phyloP scores from a whole-genome alignment of 2,888 invertebrate species.

The Drosophila meridiana region DNA sequence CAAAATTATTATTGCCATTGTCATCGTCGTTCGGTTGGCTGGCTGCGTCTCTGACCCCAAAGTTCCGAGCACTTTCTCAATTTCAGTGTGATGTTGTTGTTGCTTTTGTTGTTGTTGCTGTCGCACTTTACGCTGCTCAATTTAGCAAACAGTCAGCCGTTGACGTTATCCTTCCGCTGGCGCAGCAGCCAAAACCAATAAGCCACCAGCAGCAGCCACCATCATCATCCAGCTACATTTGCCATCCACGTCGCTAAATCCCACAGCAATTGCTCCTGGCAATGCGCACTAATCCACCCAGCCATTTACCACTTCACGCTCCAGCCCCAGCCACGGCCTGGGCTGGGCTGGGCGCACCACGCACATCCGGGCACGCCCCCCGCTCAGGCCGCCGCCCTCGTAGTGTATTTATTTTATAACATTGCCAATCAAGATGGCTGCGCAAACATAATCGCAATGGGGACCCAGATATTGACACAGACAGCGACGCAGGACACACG shows the following conservation, averaged over 20 bases:
- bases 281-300: constrained; percentile 72
- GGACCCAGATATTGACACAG: constrained; percentile 58
- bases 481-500: constrained; percentile 14
- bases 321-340: constrained; percentile 15
- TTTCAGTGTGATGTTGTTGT: constrained; percentile 32
- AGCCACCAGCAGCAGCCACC: constrained; percentile 63
- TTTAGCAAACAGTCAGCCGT: constrained; percentile 80
- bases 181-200: constrained; percentile 74
- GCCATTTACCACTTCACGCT: constrained; percentile 38
- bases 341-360: constrained; percentile 43
- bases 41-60: constrained; percentile 37
- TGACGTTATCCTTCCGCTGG: constrained; percentile 80
- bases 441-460: constrained; percentile 85
- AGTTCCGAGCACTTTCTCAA: constrained; percentile 54
- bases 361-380: constrained; percentile 62
- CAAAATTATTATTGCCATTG: constrained; percentile 81
- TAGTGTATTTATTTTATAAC: constrained; percentile 85
- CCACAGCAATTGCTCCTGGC: constrained; percentile 79
- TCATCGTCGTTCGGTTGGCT: constrained; percentile 63
- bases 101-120: constrained; percentile 43
- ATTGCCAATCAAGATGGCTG: constrained; percentile 86
- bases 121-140: constrained; percentile 82
- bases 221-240: constrained; percentile 53
- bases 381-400: constrained; percentile 40
- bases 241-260: constrained; percentile 66